Conservation (phyloP, 2,888 invertebrate genomes). For the Cataglyphis altisquamis region DNA sequence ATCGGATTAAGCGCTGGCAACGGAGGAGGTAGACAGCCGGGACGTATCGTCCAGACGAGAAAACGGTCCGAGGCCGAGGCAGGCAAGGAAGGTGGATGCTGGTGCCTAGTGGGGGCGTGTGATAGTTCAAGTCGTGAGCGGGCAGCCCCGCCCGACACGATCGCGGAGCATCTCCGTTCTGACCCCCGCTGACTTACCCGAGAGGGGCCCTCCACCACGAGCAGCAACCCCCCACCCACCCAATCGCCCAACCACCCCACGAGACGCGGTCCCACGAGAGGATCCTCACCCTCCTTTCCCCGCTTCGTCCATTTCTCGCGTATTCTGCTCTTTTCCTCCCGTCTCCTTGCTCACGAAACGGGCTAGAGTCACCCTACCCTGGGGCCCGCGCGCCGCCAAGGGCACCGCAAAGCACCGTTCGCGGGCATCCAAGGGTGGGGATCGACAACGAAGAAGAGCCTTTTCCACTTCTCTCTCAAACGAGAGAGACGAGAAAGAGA, state of each 20-base stretch:
- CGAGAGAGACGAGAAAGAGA: conserved; percentile 11
- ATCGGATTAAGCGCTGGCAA: conserved; percentile 77
- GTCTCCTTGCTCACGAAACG: conserved; percentile 24
- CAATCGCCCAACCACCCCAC: conserved; percentile 34
- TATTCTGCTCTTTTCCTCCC: conserved; percentile 60
- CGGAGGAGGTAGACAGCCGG: conserved; percentile 73
- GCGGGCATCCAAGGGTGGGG: conserved; percentile 65
- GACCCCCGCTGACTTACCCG: conserved; percentile 86
- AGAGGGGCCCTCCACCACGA: conserved; percentile 71
- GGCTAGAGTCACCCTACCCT: conserved; percentile 76
- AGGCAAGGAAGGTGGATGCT: conserved; percentile 81
- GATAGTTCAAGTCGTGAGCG: conserved; percentile 89
- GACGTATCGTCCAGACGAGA: conserved; percentile 78
- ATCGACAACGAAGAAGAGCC: conserved; percentile 63
- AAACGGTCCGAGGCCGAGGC: conserved; percentile 77
- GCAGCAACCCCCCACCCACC: conserved; percentile 70
- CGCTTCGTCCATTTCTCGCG: conserved; percentile 43
- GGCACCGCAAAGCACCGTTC: conserved; percentile 74
- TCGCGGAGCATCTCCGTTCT: conserved; percentile 85
- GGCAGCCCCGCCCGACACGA: conserved; percentile 86
- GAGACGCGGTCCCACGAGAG: conserved; percentile 72
- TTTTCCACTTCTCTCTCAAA: conserved; percentile 58
- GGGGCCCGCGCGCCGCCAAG: conserved; percentile 77
- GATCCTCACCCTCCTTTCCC: conserved; percentile 66
- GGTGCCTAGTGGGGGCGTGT: conserved; percentile 87